Evolutionary conservation across 2,888 invertebrate species (phyloP), one percentile per base, ranked within the genome.

Genomic region (Trichopria drosophilae): DNA sequence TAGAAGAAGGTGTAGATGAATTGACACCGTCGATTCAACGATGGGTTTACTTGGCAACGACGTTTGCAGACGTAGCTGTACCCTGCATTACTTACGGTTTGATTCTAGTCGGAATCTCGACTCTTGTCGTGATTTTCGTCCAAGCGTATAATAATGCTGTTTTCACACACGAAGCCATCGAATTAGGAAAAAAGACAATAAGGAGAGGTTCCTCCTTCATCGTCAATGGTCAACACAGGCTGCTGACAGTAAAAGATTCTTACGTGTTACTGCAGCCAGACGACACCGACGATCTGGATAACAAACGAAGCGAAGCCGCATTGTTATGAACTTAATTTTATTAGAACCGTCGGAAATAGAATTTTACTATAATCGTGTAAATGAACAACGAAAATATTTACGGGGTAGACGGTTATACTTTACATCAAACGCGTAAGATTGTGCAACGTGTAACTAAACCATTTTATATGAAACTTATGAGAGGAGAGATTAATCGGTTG

Each of bases 1-100:
- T 91, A 2, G 91, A 93, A 74, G 92, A 93, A 84, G 91, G 91
- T 9, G 82, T 91, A 31, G 86, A 86, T 43, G 90, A 90, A 60
- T 71, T 92, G 6, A 82, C 89, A 0, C 87, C 89, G 0, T 78
- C 87, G n/a, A 90, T 92, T 47, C 82, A 86, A 67, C 80, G 88
- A 16, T 90, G 88, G 88, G 83, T 91, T 15, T 91, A 86, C 75
- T 69, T 91, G 32, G 87, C 87, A 12, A 91, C 91, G 2, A 86
- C 88, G 0, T 82, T 91, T 55, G 86, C 84, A 1, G 90, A 90
- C 12, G 74, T 85, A 19, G 83, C 85, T 0, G 85, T 82, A 13
- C 89, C 90, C 0, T 65, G 86, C 10, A 73, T 87, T 41, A 83
- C 86, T 2, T 91, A 89, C 73, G 83, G 87, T 19, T 80, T 86